Conservation (phyloP, 2,888 invertebrate genomes). For the Catonia carolina region DNA sequence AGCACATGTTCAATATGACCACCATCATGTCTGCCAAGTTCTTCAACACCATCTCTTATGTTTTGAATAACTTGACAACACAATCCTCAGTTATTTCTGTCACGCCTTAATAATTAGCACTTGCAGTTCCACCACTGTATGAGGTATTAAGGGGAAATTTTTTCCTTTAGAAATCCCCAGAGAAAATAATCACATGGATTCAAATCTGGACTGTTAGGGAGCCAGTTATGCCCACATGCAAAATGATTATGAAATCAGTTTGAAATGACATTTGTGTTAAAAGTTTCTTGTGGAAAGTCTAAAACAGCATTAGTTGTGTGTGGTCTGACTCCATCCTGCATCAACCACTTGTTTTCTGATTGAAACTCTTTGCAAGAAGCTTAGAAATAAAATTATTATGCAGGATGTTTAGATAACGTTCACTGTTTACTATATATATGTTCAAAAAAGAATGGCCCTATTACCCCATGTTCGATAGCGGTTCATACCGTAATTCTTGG, state of each 20-base stretch:
- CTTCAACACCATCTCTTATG: too few relatives aligned
- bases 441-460: not conserved
- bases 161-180: not conserved
- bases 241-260: slow-evolving; percentile 1
- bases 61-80: too few relatives aligned
- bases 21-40: too few relatives aligned
- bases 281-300: not conserved
- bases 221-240: not conserved
- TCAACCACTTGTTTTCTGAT: not conserved
- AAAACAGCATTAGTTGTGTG: not conserved
- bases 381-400: not conserved
- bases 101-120: not conserved
- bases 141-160: not conserved
- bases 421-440: not conserved
- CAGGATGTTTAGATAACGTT: not conserved
- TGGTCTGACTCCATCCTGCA: slow-evolving; percentile 1
- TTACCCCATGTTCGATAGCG: not conserved
- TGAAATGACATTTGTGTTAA: not conserved
- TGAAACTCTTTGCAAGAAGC: not conserved
- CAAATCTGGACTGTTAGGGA: not conserved
- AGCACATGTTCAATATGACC: too few relatives aligned
- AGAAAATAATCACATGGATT: not conserved
- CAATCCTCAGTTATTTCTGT: too few relatives aligned
- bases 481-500: not conserved
- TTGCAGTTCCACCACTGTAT: not conserved